These are phyloP conservation scores for Henicopernis longicauda DNA, from an alignment of 2,113 vertebrate species.

Conservation along the genomic window DNA sequence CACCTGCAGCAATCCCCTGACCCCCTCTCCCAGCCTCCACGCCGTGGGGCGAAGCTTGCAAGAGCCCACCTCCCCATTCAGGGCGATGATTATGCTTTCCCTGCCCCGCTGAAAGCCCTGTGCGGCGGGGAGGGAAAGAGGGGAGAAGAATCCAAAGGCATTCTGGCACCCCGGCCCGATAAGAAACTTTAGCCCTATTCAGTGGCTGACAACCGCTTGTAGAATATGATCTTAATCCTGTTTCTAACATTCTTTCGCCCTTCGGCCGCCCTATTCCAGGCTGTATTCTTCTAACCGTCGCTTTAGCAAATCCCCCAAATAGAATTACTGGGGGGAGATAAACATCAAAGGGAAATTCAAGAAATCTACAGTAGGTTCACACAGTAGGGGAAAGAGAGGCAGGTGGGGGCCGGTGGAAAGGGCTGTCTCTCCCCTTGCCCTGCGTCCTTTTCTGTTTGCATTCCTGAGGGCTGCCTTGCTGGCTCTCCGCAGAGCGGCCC, in stretches of 20 bases:
- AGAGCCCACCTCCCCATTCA: conserved; percentile 76
- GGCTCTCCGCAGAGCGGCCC: neutral
- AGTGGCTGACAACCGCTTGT: conserved; percentile 84
- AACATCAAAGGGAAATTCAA: conserved; percentile 85
- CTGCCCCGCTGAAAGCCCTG: conserved; percentile 76
- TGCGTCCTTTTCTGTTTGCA: neutral
- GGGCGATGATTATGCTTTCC: conserved; percentile 57
- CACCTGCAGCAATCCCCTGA: neutral
- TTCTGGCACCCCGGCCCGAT: conserved; percentile 74
- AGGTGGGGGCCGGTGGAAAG: neutral
- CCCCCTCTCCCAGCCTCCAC: neutral
- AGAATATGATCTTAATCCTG: conserved; percentile 96
- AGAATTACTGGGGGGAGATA: conserved; percentile 79
- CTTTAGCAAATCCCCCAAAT: conserved; percentile 86
- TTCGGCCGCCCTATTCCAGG: conserved; percentile 77
- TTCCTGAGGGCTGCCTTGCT: neutral
- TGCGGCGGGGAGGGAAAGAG: conserved; percentile 41
- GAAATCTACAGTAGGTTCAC: conserved; percentile 79
- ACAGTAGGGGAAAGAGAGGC: conserved; percentile 52
- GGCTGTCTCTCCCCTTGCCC: conserved; percentile 44
- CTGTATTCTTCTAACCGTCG: conserved; percentile 85
- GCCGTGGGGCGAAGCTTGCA: neutral
- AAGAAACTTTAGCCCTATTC: conserved; percentile 83
- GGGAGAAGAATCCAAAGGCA: conserved; percentile 72
- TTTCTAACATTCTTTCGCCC: conserved; percentile 86